Evolutionary conservation across 2,113 vertebrate genomes (phyloP).

Genomic region (Jacana jacana): DNA sequence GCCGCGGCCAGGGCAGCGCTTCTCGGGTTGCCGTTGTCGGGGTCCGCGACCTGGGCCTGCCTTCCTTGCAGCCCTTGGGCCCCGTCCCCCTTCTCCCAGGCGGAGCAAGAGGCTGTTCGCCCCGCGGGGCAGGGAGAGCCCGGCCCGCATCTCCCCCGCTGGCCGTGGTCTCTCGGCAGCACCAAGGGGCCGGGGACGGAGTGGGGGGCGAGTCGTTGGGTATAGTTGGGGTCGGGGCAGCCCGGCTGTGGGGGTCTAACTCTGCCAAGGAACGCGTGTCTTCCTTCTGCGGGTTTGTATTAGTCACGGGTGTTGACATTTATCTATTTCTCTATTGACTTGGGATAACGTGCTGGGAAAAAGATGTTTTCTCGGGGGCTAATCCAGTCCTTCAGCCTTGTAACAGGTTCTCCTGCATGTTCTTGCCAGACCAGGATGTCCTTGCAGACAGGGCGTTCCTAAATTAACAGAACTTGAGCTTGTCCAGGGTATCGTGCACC

Average conservation of each 20-base stretch:
- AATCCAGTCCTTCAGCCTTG: not conserved
- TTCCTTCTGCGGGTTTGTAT: accelerated
- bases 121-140: accelerated
- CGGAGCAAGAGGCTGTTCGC: accelerated
- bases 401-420: not conserved
- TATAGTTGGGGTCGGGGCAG: accelerated
- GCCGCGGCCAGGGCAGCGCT: not conserved
- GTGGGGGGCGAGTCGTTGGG: accelerated
- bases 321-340: not conserved
- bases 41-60: not conserved
- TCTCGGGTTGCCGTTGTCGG: not conserved
- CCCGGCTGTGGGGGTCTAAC: accelerated
- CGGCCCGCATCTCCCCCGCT: accelerated
- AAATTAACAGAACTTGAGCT: not conserved
- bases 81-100: not conserved
- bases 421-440: too few species aligned
- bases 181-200: accelerated
- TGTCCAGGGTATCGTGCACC: not conserved
- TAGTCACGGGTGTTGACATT: accelerated
- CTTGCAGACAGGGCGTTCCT: not conserved
- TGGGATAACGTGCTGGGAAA: not conserved
- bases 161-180: accelerated
- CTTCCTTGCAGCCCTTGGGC: not conserved
- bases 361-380: not conserved
- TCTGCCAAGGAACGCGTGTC: not conserved